A percentile compares a stretch with the other conserved stretches of the same genome.
These are phyloP conservation scores for Enteromius afrohamiltoni DNA, from an alignment of 2,797 vertebrate species.

Conservation along the genomic window DNA sequence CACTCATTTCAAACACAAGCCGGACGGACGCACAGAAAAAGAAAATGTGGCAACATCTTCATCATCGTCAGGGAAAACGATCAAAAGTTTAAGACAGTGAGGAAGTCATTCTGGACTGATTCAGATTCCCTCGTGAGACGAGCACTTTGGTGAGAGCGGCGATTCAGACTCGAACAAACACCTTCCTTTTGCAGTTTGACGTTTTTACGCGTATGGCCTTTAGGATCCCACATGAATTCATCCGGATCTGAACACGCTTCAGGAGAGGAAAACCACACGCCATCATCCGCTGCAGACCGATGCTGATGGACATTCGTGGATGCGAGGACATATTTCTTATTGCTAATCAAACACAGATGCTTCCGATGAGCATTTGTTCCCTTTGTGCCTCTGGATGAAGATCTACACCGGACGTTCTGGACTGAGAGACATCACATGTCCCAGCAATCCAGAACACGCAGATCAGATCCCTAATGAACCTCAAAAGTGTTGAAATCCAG, in stretches of 20 bases:
- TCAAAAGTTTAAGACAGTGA: constrained; percentile 50
- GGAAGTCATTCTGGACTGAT: constrained; percentile 61
- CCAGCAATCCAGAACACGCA: background rate
- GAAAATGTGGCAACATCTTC: constrained; percentile 66
- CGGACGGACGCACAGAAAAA: constrained; percentile 73
- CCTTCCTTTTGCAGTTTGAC: constrained; percentile 78
- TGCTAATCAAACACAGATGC: constrained; percentile 59
- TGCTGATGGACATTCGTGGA: background rate
- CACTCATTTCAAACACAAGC: constrained; percentile 59
- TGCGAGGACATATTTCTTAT: constrained; percentile 48
- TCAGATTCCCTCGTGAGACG: constrained; percentile 72
- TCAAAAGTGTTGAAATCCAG: background rate
- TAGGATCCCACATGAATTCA: constrained; percentile 55
- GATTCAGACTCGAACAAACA: constrained; percentile 61
- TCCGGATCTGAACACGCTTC: background rate
- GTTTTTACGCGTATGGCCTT: background rate
- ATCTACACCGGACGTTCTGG: background rate
- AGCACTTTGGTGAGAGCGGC: constrained; percentile 84
- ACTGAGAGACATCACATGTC: background rate
- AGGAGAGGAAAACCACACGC: background rate
- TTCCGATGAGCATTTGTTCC: constrained; percentile 13
- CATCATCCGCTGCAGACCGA: background rate
- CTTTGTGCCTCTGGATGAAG: constrained; percentile 4
- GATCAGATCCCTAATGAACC: background rate
- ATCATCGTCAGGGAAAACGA: background rate